Conservation (phyloP, 1,140 invertebrate genomes). For the Caerostris darwini region DNA sequence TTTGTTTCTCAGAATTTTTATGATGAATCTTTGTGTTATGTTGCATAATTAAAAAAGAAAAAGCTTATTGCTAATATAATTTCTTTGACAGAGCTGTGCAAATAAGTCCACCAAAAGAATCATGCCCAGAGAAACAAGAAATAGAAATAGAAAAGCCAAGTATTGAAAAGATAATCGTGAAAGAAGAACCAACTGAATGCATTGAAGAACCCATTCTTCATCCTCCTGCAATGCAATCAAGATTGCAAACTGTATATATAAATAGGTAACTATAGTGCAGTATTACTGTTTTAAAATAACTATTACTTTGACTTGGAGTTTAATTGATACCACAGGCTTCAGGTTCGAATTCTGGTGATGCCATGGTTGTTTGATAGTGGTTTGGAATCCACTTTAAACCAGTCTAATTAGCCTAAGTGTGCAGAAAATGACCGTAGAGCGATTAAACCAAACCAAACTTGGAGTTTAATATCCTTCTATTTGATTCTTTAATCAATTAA, state of each 20-base stretch:
- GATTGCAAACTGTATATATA: background rate
- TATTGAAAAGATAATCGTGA: background rate
- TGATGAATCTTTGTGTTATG: background rate
- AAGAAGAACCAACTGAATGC: constrained; percentile 5
- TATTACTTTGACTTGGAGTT: too few relatives aligned
- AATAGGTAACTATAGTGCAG: background rate
- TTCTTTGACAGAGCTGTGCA: background rate
- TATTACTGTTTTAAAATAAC: too few relatives aligned
- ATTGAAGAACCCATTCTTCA: background rate
- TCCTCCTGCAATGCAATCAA: constrained; percentile 7
- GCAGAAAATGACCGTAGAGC: too few relatives aligned
- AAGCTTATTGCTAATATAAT: background rate
- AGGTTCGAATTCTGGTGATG: too few relatives aligned
- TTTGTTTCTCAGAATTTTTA: background rate
- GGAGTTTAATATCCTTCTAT: too few relatives aligned
- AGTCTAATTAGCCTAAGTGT: too few relatives aligned
- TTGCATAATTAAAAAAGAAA: background rate
- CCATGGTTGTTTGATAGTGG: too few relatives aligned
- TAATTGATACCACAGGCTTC: too few relatives aligned
- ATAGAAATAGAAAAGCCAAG: background rate
- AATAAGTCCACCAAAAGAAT: constrained; percentile 9
- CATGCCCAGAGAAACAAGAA: background rate
- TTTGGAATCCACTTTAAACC: too few relatives aligned
- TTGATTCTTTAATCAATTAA: too few relatives aligned
- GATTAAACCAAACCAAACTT: too few relatives aligned